Evolutionary conservation across 1,140 invertebrate genomes (phyloP).

Genomic region (Drosophila jambulina): DNA sequence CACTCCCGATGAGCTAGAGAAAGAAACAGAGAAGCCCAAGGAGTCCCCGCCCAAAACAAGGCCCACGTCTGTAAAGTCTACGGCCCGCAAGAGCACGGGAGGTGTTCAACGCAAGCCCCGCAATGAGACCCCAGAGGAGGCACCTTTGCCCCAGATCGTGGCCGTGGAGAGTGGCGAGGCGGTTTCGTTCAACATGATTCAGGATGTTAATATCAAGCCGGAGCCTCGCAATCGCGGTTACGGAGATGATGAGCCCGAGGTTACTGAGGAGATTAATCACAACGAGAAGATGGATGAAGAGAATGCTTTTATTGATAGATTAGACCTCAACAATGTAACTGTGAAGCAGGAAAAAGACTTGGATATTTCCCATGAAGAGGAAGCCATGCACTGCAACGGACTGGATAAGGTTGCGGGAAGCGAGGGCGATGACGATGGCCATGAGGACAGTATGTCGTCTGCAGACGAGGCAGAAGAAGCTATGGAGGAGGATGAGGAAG

Average conservation of each 20-base stretch:
- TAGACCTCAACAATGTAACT: constrained; percentile 65
- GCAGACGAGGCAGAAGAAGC: constrained; percentile 71
- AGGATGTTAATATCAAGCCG: constrained; percentile 62
- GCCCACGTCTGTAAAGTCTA: constrained; percentile 27
- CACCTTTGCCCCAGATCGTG: constrained; percentile 60
- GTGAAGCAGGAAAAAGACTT: constrained; percentile 78
- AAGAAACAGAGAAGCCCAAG: not conserved
- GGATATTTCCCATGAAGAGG: constrained; percentile 55
- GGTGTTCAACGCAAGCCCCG: constrained; percentile 6
- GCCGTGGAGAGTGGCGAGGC: constrained; percentile 58
- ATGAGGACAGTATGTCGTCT: constrained; percentile 58
- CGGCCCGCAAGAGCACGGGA: constrained; percentile 66
- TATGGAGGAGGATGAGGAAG: constrained; percentile 60
- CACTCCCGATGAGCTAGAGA: constrained; percentile 13
- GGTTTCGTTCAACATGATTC: constrained; percentile 31
- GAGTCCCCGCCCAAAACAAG: not conserved
- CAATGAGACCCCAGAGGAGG: not conserved
- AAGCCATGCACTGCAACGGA: constrained; percentile 45
- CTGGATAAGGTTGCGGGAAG: constrained; percentile 18
- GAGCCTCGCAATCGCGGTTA: constrained; percentile 70
- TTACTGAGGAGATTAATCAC: constrained; percentile 54
- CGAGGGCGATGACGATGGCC: constrained; percentile 54
- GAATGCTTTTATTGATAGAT: constrained; percentile 55
- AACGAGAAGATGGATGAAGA: constrained; percentile 64
- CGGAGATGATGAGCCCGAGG: constrained; percentile 45